Base-by-base conservation (phyloP, 1,140 invertebrate genomes). In the Dendrolimus punctatus region DNA sequence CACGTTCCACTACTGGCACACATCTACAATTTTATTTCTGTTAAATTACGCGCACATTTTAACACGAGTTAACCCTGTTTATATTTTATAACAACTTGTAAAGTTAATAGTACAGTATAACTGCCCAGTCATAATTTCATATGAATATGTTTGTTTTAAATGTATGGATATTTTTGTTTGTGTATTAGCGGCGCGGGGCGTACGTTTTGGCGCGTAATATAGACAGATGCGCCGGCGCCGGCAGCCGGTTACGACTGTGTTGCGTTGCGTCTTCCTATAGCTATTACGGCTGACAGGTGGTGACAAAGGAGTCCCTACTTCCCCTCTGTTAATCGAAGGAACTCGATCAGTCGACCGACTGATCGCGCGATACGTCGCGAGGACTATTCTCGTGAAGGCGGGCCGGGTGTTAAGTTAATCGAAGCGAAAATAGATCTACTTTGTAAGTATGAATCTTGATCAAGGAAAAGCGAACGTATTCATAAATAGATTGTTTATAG, bases 281-380 rank as follows among this genome's bases (percentile, higher is more conserved):
- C 73, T 63, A 77, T 77, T 80, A 80, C 70, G 62, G 67, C 62
- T 55, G 79, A 79, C 78, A 83, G 79, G 81, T 82, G 80, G 73
- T 78, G 78, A 80, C 76, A 76, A 78, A 66, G 58, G 71, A 76
- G 65, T 55, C 62, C 68, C 71, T 69, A 73, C 76, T 80, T 79
- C 76, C 78, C 76, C 70, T 76, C 64, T 62, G 23, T 23, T 1
- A 23, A 64, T 64, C 52, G 48, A 53, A 51, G 58, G 60, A 57
- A 55, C 54, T 42, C 63, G 53, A 71, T 62, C 57, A 54, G 55
- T 70, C 54, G 51, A 40, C 36, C 63, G 64, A 72, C 61, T 49
- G 36, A 47, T 73, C 54, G 64, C 43, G 5, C 57, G 57, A 70
- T 55, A 48, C 7, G 43, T 58, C 36, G 41, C 2, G 36, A 39